Percentiles rank a stretch among this genome's conserved stretches.
Evolutionary conservation across 2,797 vertebrate species (phyloP).

Genomic region (Sebastes hopkinsi): DNA sequence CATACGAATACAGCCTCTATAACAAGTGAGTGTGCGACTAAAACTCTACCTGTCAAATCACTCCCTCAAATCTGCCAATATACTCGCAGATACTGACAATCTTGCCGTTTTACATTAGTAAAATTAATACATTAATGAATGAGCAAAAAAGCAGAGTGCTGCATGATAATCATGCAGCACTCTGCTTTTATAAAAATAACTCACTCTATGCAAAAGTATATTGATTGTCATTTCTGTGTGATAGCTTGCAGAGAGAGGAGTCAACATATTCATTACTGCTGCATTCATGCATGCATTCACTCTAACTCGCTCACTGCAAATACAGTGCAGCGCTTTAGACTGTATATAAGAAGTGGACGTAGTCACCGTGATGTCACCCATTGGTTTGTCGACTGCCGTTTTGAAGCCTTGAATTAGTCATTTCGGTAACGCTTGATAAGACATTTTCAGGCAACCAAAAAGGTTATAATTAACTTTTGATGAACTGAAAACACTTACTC

Average conservation of each 20-base stretch:
- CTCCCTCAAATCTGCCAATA: neutral
- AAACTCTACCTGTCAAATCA: neutral
- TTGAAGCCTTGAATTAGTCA: too few relatives aligned
- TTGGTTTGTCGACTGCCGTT: too few relatives aligned
- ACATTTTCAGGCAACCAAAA: too few relatives aligned
- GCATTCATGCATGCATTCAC: neutral
- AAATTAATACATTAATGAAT: slow-evolving; percentile 3
- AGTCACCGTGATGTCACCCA: too few relatives aligned
- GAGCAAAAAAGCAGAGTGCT: neutral
- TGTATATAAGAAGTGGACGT: too few relatives aligned
- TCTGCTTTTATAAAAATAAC: neutral
- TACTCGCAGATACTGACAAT: neutral
- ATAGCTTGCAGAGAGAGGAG: neutral
- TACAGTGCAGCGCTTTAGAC: neutral
- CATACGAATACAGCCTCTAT: neutral
- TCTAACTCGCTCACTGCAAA: slow-evolving; percentile 5
- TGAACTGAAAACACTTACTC: too few relatives aligned
- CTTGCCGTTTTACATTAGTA: neutral
- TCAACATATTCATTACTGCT: slow-evolving; percentile 8
- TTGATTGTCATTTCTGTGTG: slow-evolving; percentile 2
- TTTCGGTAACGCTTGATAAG: too few relatives aligned
- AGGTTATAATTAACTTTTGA: too few relatives aligned
- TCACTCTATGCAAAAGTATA: slow-evolving; percentile 5
- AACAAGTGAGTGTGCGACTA: neutral
- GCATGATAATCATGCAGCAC: neutral